Percentiles rank a stretch among this genome's conserved stretches.
Evolutionary conservation across 2,888 invertebrate species (phyloP).

Genomic region (Himalopsyche tibetana): DNA sequence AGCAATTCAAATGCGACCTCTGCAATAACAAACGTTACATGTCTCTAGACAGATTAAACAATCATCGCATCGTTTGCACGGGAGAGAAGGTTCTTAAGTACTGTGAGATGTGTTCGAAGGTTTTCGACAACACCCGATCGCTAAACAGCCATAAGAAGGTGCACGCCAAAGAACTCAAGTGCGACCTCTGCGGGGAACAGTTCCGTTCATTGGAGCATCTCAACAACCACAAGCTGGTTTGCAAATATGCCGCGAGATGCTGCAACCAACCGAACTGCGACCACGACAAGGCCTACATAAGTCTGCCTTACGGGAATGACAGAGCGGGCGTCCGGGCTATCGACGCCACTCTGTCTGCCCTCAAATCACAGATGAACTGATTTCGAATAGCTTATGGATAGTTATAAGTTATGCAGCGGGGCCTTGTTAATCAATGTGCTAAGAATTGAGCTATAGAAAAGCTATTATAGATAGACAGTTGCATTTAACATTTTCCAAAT

Average conservation of each 20-base stretch:
- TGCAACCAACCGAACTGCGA: slow-evolving; percentile 76
- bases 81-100: slow-evolving; percentile 76
- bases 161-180: slow-evolving; percentile 76
- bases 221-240: slow-evolving; percentile 76
- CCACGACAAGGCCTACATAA: slow-evolving; percentile 76
- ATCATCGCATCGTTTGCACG: slow-evolving; percentile 76
- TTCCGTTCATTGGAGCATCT: slow-evolving; percentile 76
- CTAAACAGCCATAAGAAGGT: slow-evolving; percentile 77
- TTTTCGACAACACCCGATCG: slow-evolving; percentile 77
- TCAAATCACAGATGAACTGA: slow-evolving; percentile 77
- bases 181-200: slow-evolving; percentile 76
- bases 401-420: slow-evolving; percentile 36
- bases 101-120: slow-evolving; percentile 78
- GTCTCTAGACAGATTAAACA: slow-evolving; percentile 76
- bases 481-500: background rate
- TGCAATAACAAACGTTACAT: slow-evolving; percentile 77
- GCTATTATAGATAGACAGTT: background rate
- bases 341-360: slow-evolving; percentile 74
- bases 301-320: slow-evolving; percentile 76
- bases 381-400: background rate
- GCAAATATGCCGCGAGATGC: slow-evolving; percentile 73
- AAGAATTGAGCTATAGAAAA: slow-evolving; percentile 11
- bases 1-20: slow-evolving; percentile 77
- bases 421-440: slow-evolving; percentile 42
- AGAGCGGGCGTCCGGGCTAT: slow-evolving; percentile 74